A percentile compares a stretch with the other conserved stretches of the same genome.
Evolutionary conservation across 2,113 vertebrate species (phyloP).

Genomic region (Colistium nudipinnis): DNA sequence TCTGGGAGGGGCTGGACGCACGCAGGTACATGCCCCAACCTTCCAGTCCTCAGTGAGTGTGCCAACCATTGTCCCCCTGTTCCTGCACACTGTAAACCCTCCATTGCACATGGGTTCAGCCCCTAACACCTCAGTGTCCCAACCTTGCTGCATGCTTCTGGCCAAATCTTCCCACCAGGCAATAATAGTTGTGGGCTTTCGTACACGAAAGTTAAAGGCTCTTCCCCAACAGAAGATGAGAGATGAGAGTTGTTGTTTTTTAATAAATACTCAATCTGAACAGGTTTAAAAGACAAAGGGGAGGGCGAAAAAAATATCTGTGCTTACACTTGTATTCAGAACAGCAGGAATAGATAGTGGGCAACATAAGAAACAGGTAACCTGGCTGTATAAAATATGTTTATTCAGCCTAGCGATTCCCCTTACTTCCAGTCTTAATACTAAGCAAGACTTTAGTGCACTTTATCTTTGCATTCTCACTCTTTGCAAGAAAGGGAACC

Average conservation of each 20-base stretch:
- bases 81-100: conserved; percentile 41
- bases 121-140: conserved; percentile 47
- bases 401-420: too few relatives aligned
- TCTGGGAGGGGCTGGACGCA: conserved; percentile 78
- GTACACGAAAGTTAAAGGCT: conserved; percentile 3
- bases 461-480: too few relatives aligned
- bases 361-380: too few relatives aligned
- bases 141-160: conserved; percentile 68
- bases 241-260: background rate
- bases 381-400: too few relatives aligned
- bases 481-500: too few relatives aligned
- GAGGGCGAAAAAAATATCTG: background rate
- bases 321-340: background rate
- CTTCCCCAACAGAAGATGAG: conserved; percentile 8
- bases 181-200: conserved; percentile 36
- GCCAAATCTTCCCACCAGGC: conserved; percentile 47
- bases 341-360: background rate
- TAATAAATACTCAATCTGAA: background rate
- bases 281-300: background rate
- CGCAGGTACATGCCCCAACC: conserved; percentile 76
- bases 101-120: conserved; percentile 58
- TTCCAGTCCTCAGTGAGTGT: conserved; percentile 81
- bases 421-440: too few relatives aligned
- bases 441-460: too few relatives aligned
- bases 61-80: conserved; percentile 51